Evolutionary conservation across 2,888 invertebrate species (phyloP).

Genomic region (Macrophya annulata): DNA sequence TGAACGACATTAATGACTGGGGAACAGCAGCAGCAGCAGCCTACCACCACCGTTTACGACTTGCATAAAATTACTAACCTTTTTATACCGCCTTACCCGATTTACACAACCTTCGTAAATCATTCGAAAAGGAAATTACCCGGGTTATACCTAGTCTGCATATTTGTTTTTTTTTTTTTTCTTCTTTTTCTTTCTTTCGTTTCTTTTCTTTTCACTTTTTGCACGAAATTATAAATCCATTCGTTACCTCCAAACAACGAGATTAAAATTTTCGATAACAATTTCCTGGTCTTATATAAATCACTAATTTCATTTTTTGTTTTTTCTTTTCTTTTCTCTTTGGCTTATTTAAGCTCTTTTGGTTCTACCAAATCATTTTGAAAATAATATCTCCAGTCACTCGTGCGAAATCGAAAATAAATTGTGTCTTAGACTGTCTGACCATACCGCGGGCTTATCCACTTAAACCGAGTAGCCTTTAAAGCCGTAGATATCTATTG

Average conservation of each 20-base stretch:
- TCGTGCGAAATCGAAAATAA: neutral
- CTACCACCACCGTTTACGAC: constrained; percentile 21
- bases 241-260: neutral
- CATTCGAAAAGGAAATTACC: constrained; percentile 17
- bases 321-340: no score
- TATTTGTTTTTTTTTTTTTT: neutral
- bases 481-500: neutral
- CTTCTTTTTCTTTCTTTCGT: neutral
- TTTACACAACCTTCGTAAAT: neutral
- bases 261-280: neutral
- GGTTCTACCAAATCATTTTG: neutral
- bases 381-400: neutral
- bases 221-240: neutral
- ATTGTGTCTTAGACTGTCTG: neutral
- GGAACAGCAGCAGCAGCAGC: neutral
- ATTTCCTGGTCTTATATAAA: neutral
- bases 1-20: constrained; percentile 14
- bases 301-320: neutral
- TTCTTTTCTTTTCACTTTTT: no score
- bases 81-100: neutral
- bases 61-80: constrained; percentile 30
- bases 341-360: neutral
- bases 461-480: neutral
- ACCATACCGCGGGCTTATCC: neutral
- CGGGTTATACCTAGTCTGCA: neutral